A percentile compares a stretch with the other conserved stretches of the same genome.
phyloP scores from a whole-genome alignment of 2,888 invertebrate genomes.

The Leptopilina drosophilae region DNA sequence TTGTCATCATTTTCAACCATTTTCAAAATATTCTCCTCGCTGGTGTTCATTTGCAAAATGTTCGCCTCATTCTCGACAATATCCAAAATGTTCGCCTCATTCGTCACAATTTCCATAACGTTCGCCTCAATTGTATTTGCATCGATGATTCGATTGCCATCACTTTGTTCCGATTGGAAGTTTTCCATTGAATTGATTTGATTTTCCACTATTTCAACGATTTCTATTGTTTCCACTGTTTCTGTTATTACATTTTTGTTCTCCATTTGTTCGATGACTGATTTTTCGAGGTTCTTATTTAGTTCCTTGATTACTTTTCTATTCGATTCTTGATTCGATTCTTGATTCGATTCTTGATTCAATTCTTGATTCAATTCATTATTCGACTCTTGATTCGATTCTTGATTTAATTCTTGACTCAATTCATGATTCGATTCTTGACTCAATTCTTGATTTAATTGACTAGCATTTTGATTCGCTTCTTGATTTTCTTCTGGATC shows the following conservation, averaged over 20 bases:
- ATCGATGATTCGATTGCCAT: background rate
- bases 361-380: background rate
- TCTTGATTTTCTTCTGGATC: no score
- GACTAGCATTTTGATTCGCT: no score
- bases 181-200: no score
- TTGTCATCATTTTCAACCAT: no score
- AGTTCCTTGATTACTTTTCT: no score
- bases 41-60: no score
- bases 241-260: background rate
- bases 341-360: background rate
- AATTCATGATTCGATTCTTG: no score
- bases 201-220: background rate
- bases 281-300: background rate
- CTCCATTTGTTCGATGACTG: background rate
- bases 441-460: no score
- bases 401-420: background rate
- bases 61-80: no score
- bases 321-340: no score
- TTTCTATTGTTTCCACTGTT: background rate
- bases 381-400: background rate
- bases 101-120: background rate
- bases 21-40: no score
- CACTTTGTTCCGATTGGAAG: background rate
- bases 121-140: background rate
- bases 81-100: background rate